Conservation (phyloP, 2,888 invertebrate genomes). For the Leucoma salicis region DNA sequence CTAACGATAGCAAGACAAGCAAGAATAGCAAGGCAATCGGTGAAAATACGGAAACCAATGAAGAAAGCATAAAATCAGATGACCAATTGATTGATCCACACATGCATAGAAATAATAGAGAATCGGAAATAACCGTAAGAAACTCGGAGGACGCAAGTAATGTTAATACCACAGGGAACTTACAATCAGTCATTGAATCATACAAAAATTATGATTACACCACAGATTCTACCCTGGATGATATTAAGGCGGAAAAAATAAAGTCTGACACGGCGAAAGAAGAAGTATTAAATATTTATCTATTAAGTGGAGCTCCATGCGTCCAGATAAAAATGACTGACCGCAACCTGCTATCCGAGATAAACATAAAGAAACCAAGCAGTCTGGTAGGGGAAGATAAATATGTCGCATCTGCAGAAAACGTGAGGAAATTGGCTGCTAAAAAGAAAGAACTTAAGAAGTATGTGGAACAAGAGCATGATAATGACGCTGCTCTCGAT, state of each 20-base stretch:
- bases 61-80: neutral
- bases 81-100: too few species aligned
- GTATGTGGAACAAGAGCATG: constrained; percentile 32
- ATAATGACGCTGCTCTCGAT: constrained; percentile 38
- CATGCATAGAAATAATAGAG: constrained; percentile 9
- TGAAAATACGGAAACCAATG: neutral
- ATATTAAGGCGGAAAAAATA: constrained; percentile 30
- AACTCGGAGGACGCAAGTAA: constrained; percentile 1
- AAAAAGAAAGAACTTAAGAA: constrained; percentile 53
- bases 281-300: constrained; percentile 52
- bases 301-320: constrained; percentile 43
- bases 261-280: constrained; percentile 29
- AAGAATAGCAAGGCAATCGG: constrained; percentile 1
- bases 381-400: constrained; percentile 20
- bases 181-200: neutral
- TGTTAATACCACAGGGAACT: neutral
- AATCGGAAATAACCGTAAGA: constrained; percentile 14
- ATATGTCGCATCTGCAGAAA: constrained; percentile 57
- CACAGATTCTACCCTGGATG: constrained; percentile 50
- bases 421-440: constrained; percentile 50
- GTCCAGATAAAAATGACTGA: constrained; percentile 56
- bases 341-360: constrained; percentile 58
- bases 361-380: constrained; percentile 49
- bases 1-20: constrained; percentile 5
- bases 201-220: constrained; percentile 58